Percentiles rank a stretch among this genome's conserved stretches.
phyloP scores from a whole-genome alignment of 35 echinoderm and acorn worm species.

The Holothuria glaberrima region DNA sequence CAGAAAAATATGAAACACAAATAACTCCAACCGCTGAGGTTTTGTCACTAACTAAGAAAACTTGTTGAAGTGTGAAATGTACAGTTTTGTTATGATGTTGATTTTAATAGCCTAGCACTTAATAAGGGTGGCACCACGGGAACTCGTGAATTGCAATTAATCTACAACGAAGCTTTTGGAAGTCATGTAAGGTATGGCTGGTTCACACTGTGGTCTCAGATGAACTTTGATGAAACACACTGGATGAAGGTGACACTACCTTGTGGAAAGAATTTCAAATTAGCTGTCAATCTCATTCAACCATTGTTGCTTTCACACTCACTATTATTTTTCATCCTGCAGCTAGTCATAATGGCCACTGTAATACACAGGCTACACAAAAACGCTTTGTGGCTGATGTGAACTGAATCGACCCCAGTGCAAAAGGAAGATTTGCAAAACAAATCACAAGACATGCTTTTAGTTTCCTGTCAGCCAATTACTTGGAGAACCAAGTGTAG shows the following conservation, averaged over 20 bases:
- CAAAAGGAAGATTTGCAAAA: too few relatives aligned
- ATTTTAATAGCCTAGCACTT: conserved; percentile 29
- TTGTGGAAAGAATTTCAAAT: conserved; percentile 18
- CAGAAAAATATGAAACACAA: conserved; percentile 4
- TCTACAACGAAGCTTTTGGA: conserved; percentile 21
- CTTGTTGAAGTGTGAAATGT: conserved; percentile 36
- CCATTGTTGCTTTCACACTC: neutral
- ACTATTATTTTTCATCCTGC: neutral
- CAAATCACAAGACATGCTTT: too few relatives aligned
- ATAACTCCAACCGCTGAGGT: conserved; percentile 2
- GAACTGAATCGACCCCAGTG: too few relatives aligned
- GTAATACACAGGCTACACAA: too few relatives aligned
- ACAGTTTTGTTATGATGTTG: conserved; percentile 41
- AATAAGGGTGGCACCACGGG: neutral
- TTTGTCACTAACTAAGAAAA: conserved; percentile 19
- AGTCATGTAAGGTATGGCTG: conserved; percentile 13
- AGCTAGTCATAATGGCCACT: too few relatives aligned
- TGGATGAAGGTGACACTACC: neutral
- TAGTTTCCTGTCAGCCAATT: too few relatives aligned
- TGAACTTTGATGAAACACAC: neutral
- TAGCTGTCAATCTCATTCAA: conserved; percentile 21
- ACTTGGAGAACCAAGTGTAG: too few relatives aligned
- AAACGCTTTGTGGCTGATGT: neutral
- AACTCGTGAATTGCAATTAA: conserved; percentile 27
- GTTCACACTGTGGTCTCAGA: conserved; percentile 8